Percentiles rank a stretch among this genome's conserved stretches.
Evolutionary conservation across 2,888 invertebrate species (phyloP).

Genomic region (Nemurella pictetii): DNA sequence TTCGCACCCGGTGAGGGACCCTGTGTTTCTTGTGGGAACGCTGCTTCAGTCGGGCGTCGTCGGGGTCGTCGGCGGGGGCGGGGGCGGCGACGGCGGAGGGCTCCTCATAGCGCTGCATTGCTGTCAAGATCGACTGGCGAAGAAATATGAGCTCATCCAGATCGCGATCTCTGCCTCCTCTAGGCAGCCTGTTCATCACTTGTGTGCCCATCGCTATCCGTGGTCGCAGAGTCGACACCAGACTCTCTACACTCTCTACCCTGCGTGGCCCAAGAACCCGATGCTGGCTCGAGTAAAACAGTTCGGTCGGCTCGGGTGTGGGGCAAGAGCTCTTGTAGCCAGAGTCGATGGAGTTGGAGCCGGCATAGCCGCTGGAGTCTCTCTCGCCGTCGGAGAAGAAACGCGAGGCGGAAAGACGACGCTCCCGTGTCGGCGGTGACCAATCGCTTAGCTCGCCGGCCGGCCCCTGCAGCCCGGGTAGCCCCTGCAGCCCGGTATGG

Average conservation of each 20-base stretch:
- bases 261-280: constrained; percentile 35
- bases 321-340: constrained; percentile 51
- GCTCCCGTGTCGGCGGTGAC: constrained; percentile 43
- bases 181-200: constrained; percentile 45
- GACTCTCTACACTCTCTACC: constrained; percentile 44
- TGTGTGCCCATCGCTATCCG: constrained; percentile 49
- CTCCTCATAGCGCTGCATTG: constrained; percentile 47
- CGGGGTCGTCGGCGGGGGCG: too few relatives aligned
- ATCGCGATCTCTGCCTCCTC: constrained; percentile 41
- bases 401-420: constrained; percentile 31
- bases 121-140: constrained; percentile 47
- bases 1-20: too few relatives aligned
- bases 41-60: too few relatives aligned
- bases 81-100: too few relatives aligned
- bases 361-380: constrained; percentile 49
- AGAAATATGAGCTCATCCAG: constrained; percentile 47
- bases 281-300: constrained; percentile 44
- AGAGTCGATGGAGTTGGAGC: constrained; percentile 50
- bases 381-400: constrained; percentile 45
- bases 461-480: constrained; percentile 27
- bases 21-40: too few relatives aligned
- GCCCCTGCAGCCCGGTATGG: constrained; percentile 40
- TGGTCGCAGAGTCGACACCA: constrained; percentile 44
- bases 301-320: constrained; percentile 48
- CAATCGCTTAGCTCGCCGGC: constrained; percentile 45